Base-by-base conservation (phyloP, 2,113 vertebrate genomes). In the Glaucidium brasilianum region DNA sequence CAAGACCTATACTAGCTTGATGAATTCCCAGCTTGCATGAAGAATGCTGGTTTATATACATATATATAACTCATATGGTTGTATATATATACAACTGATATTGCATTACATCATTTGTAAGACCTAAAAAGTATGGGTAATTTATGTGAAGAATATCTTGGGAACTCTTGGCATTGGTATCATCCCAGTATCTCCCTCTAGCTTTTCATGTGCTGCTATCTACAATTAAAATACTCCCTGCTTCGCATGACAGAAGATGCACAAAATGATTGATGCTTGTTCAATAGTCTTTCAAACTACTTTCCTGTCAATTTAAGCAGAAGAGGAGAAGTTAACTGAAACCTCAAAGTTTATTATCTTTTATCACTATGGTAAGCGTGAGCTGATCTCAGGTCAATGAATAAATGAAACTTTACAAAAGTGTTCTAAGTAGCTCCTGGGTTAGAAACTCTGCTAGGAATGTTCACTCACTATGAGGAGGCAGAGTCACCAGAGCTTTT, bases 301-400 rank as follows among this genome's bases (percentile, higher is more conserved):
- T 67, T 39, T 39, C 43, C 67, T 50, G 25, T 35, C 47, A 34
- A 49, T 41, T 58, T 71, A 37, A 72, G 66, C 47, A 69, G 32
- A 76, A 81, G 22, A 17, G 20, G 43, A 77, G 78, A 69, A 67
- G 73, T 30, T 43, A 75, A 30, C 35, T 60, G 53, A 30, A 83
- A 79, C 15, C 7, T 35, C 35, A 47, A 27, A 60, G 16, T 21
- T 45, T 69, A 29, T 14, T 29, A 43, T 29, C 43, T 41, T 83
- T 10, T 5, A 1, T 62, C 45, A 69, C 35, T 53, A 45, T 11
- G 13, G 35, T 60, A 50, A 34, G 10, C 0, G 0, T 43, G 49
- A 93, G 58, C 27, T 55, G 68, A 82, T 39, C 59, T 81, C 50
- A 55, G 43, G 50, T 60, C 43, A 32, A 32, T 47, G 53, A 74